A percentile compares a stretch with the other conserved stretches of the same genome.
phyloP scores from a whole-genome alignment of 2,113 vertebrate genomes.

The Seriola aureovittata region DNA sequence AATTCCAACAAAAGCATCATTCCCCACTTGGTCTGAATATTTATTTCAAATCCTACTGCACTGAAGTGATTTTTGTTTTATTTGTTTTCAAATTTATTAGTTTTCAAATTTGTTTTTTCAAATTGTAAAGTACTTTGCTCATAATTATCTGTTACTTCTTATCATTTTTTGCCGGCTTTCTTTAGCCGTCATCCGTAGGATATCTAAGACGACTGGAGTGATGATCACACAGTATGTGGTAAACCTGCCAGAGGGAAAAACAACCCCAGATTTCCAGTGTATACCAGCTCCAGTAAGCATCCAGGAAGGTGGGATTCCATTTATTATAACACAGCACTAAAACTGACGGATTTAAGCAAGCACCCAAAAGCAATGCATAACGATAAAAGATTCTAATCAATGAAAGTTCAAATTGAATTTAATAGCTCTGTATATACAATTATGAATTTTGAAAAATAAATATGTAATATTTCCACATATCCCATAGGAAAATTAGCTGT shows the following conservation, averaged over 20 bases:
- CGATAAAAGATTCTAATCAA: neutral
- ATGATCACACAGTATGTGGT: slow-evolving; percentile 83
- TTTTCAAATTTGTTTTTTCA: too few relatives aligned
- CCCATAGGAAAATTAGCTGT: slow-evolving; percentile 85
- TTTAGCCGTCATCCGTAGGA: slow-evolving; percentile 79
- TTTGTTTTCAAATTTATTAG: neutral
- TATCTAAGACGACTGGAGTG: slow-evolving; percentile 86
- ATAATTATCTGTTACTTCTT: neutral
- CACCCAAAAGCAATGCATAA: neutral
- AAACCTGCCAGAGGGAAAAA: slow-evolving; percentile 86
- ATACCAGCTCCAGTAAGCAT: slow-evolving; percentile 84
- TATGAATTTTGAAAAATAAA: neutral
- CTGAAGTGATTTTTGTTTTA: neutral
- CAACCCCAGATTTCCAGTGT: slow-evolving; percentile 86
- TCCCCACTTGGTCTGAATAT: neutral
- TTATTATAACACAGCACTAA: neutral
- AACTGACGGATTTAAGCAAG: neutral
- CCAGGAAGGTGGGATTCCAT: slow-evolving; percentile 84
- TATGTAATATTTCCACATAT: neutral
- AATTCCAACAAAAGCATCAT: neutral
- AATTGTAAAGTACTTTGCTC: neutral
- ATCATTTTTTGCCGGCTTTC: neutral
- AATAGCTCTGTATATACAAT: neutral
- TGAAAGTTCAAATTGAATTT: neutral
- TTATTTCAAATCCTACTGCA: neutral